Base-by-base conservation (phyloP, 2,113 vertebrate genomes). In the Perognathus longimembris region DNA sequence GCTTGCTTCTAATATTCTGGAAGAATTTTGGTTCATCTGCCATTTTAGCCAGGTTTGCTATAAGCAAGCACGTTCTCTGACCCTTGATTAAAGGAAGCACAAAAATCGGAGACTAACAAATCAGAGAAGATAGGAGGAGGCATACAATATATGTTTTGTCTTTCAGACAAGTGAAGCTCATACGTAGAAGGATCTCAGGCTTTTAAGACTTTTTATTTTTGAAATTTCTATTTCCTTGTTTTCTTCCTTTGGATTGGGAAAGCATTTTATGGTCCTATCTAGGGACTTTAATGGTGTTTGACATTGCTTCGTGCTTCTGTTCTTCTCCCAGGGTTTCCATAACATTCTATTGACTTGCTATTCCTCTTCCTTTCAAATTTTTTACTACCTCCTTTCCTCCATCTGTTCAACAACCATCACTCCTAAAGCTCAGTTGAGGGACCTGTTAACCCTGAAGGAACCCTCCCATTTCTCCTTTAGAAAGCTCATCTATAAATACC, bases 171-270 rank as follows among this genome's bases (percentile, higher is more conserved):
- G 36, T 80, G 89, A 89, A 61, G 67, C 80, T 94, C 89, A 67
- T 45, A 45, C 88, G 89, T 77, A 84, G 86, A 61, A 75, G 63
- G 75, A 76, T 61, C 70, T 78, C 71, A 50, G 90, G 67, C 66
- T 86, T 93, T 45, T 20, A 82, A 70, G 88, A 85, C 54, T 64
- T 94, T 93, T 93, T 95, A 64, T 45, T 85, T 95, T 76, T 79
- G 78, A 93, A 79, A 50, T 88, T 93, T 91, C 86, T 59, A n/a
- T 91, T 86, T 88, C 66, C 83, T 93, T 85, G 50, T 79, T 82
- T 90, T 77, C 80, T 91, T 92, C n/a, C 76, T 80, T 92, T 87
- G 32, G 73, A 70, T 26, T 78, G 70, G 87, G n/a, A 91, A 94
- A 85, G 42, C 21, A 74, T 50, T 84, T 92, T 71, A 80, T 54